Base-by-base conservation (phyloP, 2,113 vertebrate species). In the Scomber japonicus region DNA sequence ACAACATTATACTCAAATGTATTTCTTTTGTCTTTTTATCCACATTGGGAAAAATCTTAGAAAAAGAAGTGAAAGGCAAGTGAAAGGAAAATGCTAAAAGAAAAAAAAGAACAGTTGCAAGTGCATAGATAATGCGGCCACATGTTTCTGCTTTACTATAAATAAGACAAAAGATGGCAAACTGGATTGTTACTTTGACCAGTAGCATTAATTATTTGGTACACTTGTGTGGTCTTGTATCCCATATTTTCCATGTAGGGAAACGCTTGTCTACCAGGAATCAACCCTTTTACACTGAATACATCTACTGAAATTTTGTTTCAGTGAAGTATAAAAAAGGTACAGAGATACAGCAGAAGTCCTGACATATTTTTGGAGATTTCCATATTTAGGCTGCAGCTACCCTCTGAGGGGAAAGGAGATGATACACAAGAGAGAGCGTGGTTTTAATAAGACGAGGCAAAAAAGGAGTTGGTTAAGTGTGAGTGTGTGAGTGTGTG, bases 371-470 rank as follows among this genome's bases (percentile, higher is more conserved):
- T 61, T 69, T 63, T 53, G 68, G 30, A 68, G 48, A 62, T 62
- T 27, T 66, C 62, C 67, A 24, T 48, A 84, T 84, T 75, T 63
- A 84, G 64, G 24, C 56, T 63, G 30, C 57, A 75, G 75, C 61
- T 75, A 51, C 55, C 80, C 67, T 71, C 76, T 14, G 31, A 75
- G 73, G 71, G 59, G 48, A 61, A 46, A 2, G 7, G 71, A 65
- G 46, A 40, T 6, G 16, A 24, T 50, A 40, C 65, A 16, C 46
- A 54, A 80, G 67, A 57, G 48, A 82, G 57, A 74, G 55, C 15
- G 1, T 53, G 17, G 11, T 54, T 40, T 40, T 40, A 60, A 80
- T 17, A 67, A 30, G 45, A 11, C 6, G 30, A 59, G 11, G 13
- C 21, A 63, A 60, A 46, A 35, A 13, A 14, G 27, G 21, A 19